phyloP scores from a whole-genome alignment of 2,888 invertebrate genomes.

The Criorhina ranunculi region DNA sequence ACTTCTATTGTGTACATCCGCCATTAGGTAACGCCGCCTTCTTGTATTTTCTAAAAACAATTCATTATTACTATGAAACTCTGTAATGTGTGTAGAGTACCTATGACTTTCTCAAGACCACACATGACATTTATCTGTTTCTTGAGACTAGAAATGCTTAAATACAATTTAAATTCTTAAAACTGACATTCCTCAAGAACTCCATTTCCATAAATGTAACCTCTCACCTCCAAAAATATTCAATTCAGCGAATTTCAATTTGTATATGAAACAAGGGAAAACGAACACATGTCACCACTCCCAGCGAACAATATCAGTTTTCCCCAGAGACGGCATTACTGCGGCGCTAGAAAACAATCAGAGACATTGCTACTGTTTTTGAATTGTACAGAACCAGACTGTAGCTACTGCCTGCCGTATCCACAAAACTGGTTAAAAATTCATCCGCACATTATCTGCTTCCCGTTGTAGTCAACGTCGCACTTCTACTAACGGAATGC shows the following conservation, averaged over 20 bases:
- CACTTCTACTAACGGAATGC: not conserved
- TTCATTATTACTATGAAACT: no score
- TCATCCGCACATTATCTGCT: conserved; percentile 40
- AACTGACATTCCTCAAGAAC: not conserved
- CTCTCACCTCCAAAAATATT: conserved; percentile 3
- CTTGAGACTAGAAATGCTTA: no score
- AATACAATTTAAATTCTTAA: not conserved
- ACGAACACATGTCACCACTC: conserved; percentile 49
- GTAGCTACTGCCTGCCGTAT: conserved; percentile 10
- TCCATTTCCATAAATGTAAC: not conserved
- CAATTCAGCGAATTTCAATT: conserved; percentile 36
- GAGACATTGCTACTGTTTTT: conserved; percentile 9
- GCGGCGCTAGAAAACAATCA: conserved; percentile 9
- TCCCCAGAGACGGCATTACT: not conserved
- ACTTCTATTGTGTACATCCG: no score
- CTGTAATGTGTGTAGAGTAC: no score
- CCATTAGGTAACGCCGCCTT: no score
- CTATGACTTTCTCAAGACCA: no score
- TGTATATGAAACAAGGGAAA: conserved; percentile 33
- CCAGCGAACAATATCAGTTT: conserved; percentile 11
- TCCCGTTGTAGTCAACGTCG: not conserved
- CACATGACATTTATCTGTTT: no score
- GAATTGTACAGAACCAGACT: conserved; percentile 6
- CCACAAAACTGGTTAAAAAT: conserved; percentile 53
- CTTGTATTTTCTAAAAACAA: no score